phyloP scores from a whole-genome alignment of 2,888 invertebrate species.

The Morinoia aosen region DNA sequence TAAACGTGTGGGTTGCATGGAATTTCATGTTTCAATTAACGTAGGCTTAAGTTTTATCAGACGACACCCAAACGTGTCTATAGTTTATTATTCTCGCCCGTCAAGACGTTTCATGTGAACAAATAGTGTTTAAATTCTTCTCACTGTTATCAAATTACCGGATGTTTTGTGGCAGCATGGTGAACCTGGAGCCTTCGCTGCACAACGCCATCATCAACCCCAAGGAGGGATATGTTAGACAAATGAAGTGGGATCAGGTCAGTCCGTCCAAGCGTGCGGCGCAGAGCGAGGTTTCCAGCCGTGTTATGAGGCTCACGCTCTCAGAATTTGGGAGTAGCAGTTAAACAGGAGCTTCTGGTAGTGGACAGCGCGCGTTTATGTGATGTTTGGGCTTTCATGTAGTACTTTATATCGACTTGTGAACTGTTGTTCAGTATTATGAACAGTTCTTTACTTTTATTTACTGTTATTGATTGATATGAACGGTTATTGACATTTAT shows the following conservation, averaged over 20 bases:
- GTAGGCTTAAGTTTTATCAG: neutral
- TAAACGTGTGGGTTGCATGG: too few species aligned
- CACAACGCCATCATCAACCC: conserved; percentile 72
- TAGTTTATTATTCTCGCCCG: neutral
- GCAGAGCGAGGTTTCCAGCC: neutral
- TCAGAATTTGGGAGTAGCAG: neutral
- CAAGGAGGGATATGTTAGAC: conserved; percentile 70
- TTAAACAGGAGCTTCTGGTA: neutral
- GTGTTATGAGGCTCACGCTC: neutral
- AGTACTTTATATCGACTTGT: too few species aligned
- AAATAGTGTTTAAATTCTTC: too few species aligned
- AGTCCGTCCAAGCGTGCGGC: neutral
- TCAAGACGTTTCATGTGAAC: neutral
- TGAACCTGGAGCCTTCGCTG: conserved; percentile 76
- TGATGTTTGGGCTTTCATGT: neutral
- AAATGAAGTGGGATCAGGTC: conserved; percentile 77
- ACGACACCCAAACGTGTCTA: neutral
- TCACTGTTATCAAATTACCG: too few species aligned
- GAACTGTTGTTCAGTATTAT: too few species aligned
- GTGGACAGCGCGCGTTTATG: neutral
- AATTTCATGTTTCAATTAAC: neutral
- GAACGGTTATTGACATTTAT: too few species aligned
- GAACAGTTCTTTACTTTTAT: too few species aligned
- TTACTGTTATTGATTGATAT: too few species aligned
- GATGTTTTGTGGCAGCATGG: conserved; percentile 68